phyloP scores from a whole-genome alignment of 2,797 vertebrate species.

The Emydoidea blandingii region DNA sequence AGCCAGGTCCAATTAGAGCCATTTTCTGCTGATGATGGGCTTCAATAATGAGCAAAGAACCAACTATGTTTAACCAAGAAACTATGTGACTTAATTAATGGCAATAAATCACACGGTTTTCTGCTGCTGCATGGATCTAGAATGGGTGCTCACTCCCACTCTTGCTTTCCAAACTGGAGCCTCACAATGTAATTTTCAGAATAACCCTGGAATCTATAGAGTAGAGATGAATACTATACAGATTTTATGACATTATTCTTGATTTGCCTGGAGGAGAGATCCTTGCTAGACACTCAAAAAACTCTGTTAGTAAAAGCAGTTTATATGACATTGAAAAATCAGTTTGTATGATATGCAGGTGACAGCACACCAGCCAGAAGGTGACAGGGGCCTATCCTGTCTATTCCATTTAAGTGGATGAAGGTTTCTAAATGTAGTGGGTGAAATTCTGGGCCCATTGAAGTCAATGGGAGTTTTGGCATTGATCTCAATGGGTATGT shows the following conservation, averaged over 20 bases:
- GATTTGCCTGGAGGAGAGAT: no score
- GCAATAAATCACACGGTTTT: neutral
- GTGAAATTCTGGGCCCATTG: neutral
- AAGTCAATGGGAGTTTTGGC: neutral
- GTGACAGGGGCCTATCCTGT: neutral
- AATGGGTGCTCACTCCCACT: neutral
- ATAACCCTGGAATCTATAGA: neutral
- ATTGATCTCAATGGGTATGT: neutral
- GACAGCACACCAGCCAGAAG: neutral
- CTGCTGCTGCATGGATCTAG: neutral
- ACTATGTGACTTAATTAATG: neutral
- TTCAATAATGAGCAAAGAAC: neutral
- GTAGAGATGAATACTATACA: neutral
- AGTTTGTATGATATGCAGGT: neutral
- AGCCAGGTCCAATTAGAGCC: rapidly evolving
- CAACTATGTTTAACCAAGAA: neutral
- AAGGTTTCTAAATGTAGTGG: no score
- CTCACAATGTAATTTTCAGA: neutral
- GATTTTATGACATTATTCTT: neutral
- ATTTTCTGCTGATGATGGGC: neutral
- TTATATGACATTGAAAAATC: neutral
- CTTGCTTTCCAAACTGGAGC: neutral
- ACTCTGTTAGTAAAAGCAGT: neutral
- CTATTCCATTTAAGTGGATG: neutral
- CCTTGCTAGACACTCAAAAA: neutral